A percentile compares a stretch with the other conserved stretches of the same genome.
Evolutionary conservation across 2,888 invertebrate species (phyloP).

Genomic region (Idaea dimidiata): DNA sequence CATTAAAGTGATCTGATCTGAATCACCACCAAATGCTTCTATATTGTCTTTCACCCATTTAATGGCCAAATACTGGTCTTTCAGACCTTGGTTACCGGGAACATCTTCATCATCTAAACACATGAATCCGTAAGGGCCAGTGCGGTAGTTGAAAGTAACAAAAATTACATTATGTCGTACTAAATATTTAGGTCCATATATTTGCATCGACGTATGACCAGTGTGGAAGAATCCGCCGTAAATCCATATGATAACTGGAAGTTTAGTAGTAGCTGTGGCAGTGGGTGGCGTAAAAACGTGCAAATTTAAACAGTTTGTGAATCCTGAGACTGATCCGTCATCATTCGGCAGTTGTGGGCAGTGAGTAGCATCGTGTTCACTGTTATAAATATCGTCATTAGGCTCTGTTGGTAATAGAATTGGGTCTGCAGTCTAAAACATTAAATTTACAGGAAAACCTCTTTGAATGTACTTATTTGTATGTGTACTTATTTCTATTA

Average conservation of each 20-base stretch:
- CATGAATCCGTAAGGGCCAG: constrained; percentile 58
- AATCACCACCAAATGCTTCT: constrained; percentile 50
- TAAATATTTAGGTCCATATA: constrained; percentile 41
- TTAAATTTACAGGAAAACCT: not conserved
- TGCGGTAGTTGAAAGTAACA: constrained; percentile 45
- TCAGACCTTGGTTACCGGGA: constrained; percentile 56
- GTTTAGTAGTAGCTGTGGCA: constrained; percentile 27
- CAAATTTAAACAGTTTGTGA: constrained; percentile 38
- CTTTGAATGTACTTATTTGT: not conserved
- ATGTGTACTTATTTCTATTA: no score
- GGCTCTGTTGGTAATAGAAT: constrained; percentile 16
- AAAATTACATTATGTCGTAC: constrained; percentile 44
- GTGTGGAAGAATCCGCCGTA: constrained; percentile 48
- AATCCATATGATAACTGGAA: constrained; percentile 54
- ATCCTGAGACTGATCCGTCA: constrained; percentile 24
- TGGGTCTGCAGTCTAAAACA: not conserved
- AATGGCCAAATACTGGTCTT: constrained; percentile 50
- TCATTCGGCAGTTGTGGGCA: constrained; percentile 35
- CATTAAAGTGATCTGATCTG: constrained; percentile 43
- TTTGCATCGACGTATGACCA: constrained; percentile 34
- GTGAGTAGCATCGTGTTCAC: constrained; percentile 39
- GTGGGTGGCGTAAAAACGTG: constrained; percentile 69
- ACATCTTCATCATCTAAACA: constrained; percentile 49
- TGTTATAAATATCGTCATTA: constrained; percentile 26
- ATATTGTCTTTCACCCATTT: constrained; percentile 55